Evolutionary conservation across 1,140 invertebrate genomes (phyloP), one percentile per base, ranked within the genome.

Genomic region (Parapsyche elsis): DNA sequence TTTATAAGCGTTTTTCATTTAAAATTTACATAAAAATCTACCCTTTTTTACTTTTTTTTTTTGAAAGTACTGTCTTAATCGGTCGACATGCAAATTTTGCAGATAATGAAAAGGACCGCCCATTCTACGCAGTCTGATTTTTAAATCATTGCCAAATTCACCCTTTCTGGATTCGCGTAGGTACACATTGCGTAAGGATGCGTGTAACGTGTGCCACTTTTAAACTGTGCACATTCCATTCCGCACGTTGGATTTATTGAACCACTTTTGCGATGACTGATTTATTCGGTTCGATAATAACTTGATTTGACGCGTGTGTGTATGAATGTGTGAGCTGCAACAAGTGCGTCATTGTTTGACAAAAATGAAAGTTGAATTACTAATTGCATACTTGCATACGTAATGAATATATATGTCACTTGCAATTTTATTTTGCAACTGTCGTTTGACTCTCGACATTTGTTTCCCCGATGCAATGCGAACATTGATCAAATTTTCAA

Each of bases 41-140:
- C 21, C 67, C 24, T 9, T 5, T 12, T 45, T 9, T 7, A 71
- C n/a, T n/a, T n/a, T n/a, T n/a, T n/a, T n/a, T 44, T 10, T 23
- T 16, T 16, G 1, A 46, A 73, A 46, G 46, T 23, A 21, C 24
- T 46, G 46, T 16, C 23, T 49, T 75, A 75, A 75, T 30, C 73
- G 73, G 19, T 75, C 45, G 12, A 75, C 49, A 75, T 75, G 73
- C 73, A 75, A 75, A 75, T 75, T 75, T 75, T 10, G 49, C 23
- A 57, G 45, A 75, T 57, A 75, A 75, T 49, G 26, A 49, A 75
- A 75, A 14, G 71, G 23, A 67, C 24, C 23, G 9, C 23, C 10
- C 1, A 14, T 67, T 67, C 12, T 16, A 14, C 49, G 4, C 49
- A 16, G 9, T 38, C 30, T 38, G 30, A 38, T 38, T 38, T 38